phyloP scores from a whole-genome alignment of 2,888 invertebrate genomes.

The Megastigmus dorsalis region DNA sequence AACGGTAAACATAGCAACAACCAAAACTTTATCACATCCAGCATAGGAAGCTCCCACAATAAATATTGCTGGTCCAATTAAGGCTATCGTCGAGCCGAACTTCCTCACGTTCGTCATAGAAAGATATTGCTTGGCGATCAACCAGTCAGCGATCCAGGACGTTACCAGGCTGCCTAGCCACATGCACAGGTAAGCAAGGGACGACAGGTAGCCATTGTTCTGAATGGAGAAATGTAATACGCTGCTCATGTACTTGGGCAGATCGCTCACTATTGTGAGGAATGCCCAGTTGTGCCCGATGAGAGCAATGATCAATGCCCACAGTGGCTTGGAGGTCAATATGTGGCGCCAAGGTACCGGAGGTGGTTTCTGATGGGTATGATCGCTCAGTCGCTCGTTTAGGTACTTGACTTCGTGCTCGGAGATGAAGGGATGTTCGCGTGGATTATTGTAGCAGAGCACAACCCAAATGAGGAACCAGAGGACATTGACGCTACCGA shows the following conservation, averaged over 20 bases:
- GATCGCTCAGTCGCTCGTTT: slow-evolving; percentile 68
- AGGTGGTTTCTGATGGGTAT: slow-evolving; percentile 69
- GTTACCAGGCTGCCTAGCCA: slow-evolving; percentile 72
- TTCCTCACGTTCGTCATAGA: slow-evolving; percentile 74
- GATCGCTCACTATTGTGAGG: slow-evolving; percentile 70
- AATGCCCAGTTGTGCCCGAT: slow-evolving; percentile 73
- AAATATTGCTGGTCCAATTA: slow-evolving; percentile 75
- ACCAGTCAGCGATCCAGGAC: slow-evolving; percentile 73
- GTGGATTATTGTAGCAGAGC: slow-evolving; percentile 70
- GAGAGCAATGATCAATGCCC: slow-evolving; percentile 82
- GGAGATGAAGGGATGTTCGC: slow-evolving; percentile 72
- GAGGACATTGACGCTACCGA: slow-evolving; percentile 83
- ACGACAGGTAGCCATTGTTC: slow-evolving; percentile 73
- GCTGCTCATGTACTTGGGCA: slow-evolving; percentile 74
- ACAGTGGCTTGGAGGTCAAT: slow-evolving; percentile 79
- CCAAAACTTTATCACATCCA: slow-evolving; percentile 72
- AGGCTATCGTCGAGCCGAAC: slow-evolving; percentile 75
- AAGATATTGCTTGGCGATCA: slow-evolving; percentile 68
- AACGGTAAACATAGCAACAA: slow-evolving; percentile 73
- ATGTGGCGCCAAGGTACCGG: slow-evolving; percentile 69
- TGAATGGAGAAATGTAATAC: slow-evolving; percentile 73
- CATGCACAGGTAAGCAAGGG: slow-evolving; percentile 75
- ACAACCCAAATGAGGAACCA: slow-evolving; percentile 84
- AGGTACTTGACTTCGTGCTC: slow-evolving; percentile 68
- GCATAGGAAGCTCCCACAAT: slow-evolving; percentile 75